Base-by-base conservation (phyloP, 2,113 vertebrate genomes). In the Ramphastos sulfuratus region DNA sequence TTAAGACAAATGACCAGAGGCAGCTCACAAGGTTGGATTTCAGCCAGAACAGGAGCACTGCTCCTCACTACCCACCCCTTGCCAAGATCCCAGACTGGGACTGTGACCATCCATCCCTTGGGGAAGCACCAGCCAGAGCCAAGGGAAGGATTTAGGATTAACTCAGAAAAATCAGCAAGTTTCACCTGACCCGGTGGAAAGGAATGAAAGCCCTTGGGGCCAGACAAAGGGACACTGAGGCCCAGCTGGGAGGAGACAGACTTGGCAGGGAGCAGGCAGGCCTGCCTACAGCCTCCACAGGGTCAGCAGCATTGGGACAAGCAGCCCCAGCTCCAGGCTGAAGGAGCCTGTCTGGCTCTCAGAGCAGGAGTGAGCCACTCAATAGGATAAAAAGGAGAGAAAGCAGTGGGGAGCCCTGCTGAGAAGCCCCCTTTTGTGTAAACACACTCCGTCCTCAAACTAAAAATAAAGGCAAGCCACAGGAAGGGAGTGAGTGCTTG, bases 381-480 rank as follows among this genome's bases (percentile, higher is more conserved):
- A 7, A 90, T 5, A 61, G 71, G 78, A 54, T 44, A 33, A 71
- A 31, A 55, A 19, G 24, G 65, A 96, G 74, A 85, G 81, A 93
- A 82, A 85, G 48, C 85, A 78, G 82, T 3, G 48, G 94, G 92
- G 92, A 96, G 60, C 66, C 72, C 70, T 82, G 92, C 95, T 71
- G 89, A 94, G 87, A 94, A 97, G 95, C 89, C 89, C 93, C 92
- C 92, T 96, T 94, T 93, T 95, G 93, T 96, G 90, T 94, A 97
- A 97, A 96, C 95, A 95, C 2, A 7, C 90, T 84, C 87, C n/a
- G 23, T 94, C 93, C 92, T 97, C 92, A 74, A 58, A 74, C 94
- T 96, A 97, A 97, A 97, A 97, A 96, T 97, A 97, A 95, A 97
- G 92, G 90, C 96, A 93, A 96, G 91, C 92, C 96, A 92, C 92